Evolutionary conservation across 1,140 invertebrate species (phyloP).

Genomic region (Magallana angulata): DNA sequence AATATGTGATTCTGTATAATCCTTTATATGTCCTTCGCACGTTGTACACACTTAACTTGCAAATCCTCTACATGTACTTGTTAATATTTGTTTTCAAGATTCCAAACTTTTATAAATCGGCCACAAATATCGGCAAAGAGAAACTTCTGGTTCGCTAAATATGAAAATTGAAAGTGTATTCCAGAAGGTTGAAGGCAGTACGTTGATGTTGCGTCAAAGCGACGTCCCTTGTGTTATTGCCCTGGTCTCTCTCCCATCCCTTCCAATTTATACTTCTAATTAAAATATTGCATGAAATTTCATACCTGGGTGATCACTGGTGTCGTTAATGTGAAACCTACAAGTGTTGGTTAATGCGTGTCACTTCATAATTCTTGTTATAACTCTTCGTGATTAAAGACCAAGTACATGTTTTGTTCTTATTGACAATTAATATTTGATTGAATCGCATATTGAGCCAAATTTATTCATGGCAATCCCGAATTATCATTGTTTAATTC

Average conservation of each 20-base stretch:
- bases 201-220: not conserved
- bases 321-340: not conserved
- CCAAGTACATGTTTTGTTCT: not conserved
- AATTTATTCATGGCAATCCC: not conserved
- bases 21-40: too few species aligned
- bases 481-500: not conserved
- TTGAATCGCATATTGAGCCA: not conserved
- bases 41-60: not conserved
- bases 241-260: not conserved
- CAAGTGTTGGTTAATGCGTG: not conserved
- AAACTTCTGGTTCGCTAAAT: not conserved
- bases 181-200: not conserved
- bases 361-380: not conserved
- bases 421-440: conserved; percentile 15
- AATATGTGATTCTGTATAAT: too few species aligned
- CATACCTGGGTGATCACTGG: not conserved
- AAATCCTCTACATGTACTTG: not conserved
- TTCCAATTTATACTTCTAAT: conserved; percentile 32
- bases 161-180: not conserved
- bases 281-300: conserved; percentile 34
- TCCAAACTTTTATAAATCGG: not conserved
- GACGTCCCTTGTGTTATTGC: not conserved
- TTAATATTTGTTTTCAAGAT: not conserved
- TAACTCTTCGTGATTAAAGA: conserved; percentile 16
- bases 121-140: not conserved